Conservation (phyloP, 2,888 invertebrate genomes). For the Rhagonycha lutea region DNA sequence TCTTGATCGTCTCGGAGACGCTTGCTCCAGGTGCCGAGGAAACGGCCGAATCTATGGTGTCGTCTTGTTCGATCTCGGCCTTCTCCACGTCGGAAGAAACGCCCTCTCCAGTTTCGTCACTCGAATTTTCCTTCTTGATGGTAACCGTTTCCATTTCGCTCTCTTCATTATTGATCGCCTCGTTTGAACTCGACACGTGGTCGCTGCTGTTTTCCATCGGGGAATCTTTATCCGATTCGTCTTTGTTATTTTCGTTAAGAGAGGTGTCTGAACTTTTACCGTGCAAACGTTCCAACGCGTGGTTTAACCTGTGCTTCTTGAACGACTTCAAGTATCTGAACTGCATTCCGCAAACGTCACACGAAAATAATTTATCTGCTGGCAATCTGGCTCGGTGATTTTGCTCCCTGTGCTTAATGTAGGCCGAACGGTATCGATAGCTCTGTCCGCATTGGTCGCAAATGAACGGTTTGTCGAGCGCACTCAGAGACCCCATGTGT, state of each 20-base stretch:
- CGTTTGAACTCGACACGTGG: conserved; percentile 55
- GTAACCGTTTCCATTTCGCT: conserved; percentile 42
- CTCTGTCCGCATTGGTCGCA: conserved; percentile 92
- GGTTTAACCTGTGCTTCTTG: conserved; percentile 86
- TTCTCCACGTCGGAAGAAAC: conserved; percentile 49
- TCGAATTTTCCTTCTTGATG: conserved; percentile 41
- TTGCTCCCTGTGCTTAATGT: conserved; percentile 83
- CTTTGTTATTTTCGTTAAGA: conserved; percentile 20
- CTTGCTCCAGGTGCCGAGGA: conserved; percentile 51
- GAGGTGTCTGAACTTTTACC: conserved; percentile 60
- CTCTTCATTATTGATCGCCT: conserved; percentile 56
- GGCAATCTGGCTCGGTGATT: conserved; percentile 86
- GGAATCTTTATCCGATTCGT: conserved; percentile 30
- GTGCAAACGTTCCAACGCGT: conserved; percentile 81
- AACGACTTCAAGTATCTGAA: conserved; percentile 88
- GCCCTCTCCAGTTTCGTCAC: conserved; percentile 48
- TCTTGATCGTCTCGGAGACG: conserved; percentile 56
- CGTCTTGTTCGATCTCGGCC: conserved; percentile 63
- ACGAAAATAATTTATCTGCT: conserved; percentile 87
- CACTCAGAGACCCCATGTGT: conserved; percentile 64
- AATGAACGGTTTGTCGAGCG: conserved; percentile 85
- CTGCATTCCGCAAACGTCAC: conserved; percentile 91
- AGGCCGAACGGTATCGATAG: conserved; percentile 83
- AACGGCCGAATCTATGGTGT: conserved; percentile 72
- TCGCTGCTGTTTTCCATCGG: conserved; percentile 48